Base-by-base conservation (phyloP, 2,797 vertebrate genomes). In the Phrynocephalus guinanensis region DNA sequence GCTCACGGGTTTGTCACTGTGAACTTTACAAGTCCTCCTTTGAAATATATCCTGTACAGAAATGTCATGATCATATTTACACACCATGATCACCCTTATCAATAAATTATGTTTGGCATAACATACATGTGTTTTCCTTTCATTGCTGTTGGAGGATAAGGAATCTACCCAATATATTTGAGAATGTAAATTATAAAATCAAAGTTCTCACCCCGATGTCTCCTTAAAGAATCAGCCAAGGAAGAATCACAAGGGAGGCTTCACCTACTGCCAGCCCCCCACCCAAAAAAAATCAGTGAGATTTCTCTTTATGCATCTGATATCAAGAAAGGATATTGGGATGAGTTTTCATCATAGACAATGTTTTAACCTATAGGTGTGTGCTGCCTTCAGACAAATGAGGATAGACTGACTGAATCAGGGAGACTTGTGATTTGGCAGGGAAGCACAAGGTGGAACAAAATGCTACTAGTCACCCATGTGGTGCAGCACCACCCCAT, bases 51-150 rank as follows among this genome's bases (percentile, higher is more conserved):
- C 11, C 1, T 26, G 48, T 30, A 68, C 22, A 3, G 33, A 26
- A 56, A 81, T 86, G 60, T 79, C 26, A 44, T 13, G 22, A 73
- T 81, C 52, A 75, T 81, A 52, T 68, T 86, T 79, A 24, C 22
- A 75, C 70, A 86, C 20, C 38, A 73, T n/a, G 66, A 28, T 30
- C 82, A 71, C 48, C 56, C 15, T 28, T 79, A 26, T 16, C 56
- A 18, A 33, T 63, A 73, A 81, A 81, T n/a, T 70, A 67, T 80
- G 18, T 72, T 72, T 73, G 79, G 68, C 15, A 73, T 72, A 24
- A 24, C 63, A 56, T 50, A 33, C 81, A 50, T 52, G 28, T 50
- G 24, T 75, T 75, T 75, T 66, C 3, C 13, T 24, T 71, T n/a
- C 30, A 50, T 9, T 38, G 9, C 48, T 52, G 24, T 56, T 56